A percentile compares a stretch with the other conserved stretches of the same genome.
These are phyloP conservation scores for Sebastes elongatus DNA, from an alignment of 2,797 vertebrate genomes.

Conservation along the genomic window DNA sequence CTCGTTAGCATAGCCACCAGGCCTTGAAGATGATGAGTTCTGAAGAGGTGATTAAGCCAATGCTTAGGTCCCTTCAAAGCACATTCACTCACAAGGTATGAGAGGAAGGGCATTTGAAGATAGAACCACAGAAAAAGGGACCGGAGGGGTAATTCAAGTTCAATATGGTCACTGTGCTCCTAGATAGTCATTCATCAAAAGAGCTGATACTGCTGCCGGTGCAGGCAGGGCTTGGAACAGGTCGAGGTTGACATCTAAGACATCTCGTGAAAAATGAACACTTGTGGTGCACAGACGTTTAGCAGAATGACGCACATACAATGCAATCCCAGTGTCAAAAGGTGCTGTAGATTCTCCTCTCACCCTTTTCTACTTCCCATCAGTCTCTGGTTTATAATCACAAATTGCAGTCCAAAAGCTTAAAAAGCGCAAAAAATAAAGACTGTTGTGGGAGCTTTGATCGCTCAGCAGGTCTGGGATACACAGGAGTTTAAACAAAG, in stretches of 20 bases:
- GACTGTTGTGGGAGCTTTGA: background rate
- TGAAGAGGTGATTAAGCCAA: slow-evolving; percentile 77
- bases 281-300: background rate
- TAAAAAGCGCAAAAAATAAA: background rate
- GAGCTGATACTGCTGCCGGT: slow-evolving; percentile 46
- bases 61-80: slow-evolving; percentile 53
- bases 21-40: slow-evolving; percentile 76
- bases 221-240: slow-evolving; percentile 33
- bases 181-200: slow-evolving; percentile 65
- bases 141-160: slow-evolving; percentile 53
- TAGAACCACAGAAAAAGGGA: slow-evolving; percentile 29
- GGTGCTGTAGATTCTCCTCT: background rate
- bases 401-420: background rate
- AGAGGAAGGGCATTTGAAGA: slow-evolving; percentile 49
- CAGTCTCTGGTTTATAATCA: background rate
- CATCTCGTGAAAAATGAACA: slow-evolving; percentile 48
- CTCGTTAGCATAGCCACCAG: slow-evolving; percentile 74
- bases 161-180: slow-evolving; percentile 57
- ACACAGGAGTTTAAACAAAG: slow-evolving; percentile 34
- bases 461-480: slow-evolving; percentile 6
- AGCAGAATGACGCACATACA: slow-evolving; percentile 13
- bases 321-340: slow-evolving; percentile 1
- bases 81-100: slow-evolving; percentile 49
- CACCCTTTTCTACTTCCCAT: background rate
- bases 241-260: slow-evolving; percentile 54